Evolutionary conservation across 1,140 invertebrate species (phyloP).

Genomic region (Papilio dardanus): DNA sequence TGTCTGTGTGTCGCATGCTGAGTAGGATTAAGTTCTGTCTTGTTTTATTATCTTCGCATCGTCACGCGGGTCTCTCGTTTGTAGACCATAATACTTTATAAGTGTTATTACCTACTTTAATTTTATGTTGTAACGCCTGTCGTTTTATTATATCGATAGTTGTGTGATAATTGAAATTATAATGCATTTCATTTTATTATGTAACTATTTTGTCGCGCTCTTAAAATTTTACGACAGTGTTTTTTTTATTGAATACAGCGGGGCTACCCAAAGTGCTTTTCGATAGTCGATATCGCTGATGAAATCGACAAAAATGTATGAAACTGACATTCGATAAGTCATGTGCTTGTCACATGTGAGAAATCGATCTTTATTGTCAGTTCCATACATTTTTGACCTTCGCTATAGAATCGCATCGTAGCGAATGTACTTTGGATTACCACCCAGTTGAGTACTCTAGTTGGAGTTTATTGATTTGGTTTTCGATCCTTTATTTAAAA

Average conservation of each 20-base stretch:
- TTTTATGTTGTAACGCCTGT: slow-evolving; percentile 11
- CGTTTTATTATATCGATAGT: slow-evolving; percentile 8
- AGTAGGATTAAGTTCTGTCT: slow-evolving; percentile 44
- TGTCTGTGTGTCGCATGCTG: slow-evolving; percentile 39
- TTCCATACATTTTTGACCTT: too few relatives aligned
- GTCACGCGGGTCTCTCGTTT: slow-evolving; percentile 2
- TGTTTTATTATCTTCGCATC: slow-evolving; percentile 2
- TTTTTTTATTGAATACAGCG: neutral
- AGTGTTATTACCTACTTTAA: slow-evolving; percentile 12
- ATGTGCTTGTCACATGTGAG: too few relatives aligned
- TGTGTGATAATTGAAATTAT: neutral
- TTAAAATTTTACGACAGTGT: neutral
- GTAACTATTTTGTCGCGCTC: neutral
- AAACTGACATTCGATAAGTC: too few relatives aligned
- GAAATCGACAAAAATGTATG: too few relatives aligned
- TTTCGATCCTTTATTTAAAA: too few relatives aligned
- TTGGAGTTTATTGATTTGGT: too few relatives aligned
- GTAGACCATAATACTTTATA: neutral
- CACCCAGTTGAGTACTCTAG: too few relatives aligned
- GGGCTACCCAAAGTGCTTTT: too few relatives aligned
- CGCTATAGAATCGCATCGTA: too few relatives aligned
- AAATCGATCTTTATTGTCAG: too few relatives aligned
- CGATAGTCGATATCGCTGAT: too few relatives aligned
- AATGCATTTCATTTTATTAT: neutral
- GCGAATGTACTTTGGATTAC: too few relatives aligned